Conservation (phyloP, 2,797 vertebrate species). For the Valencia hispanica region DNA sequence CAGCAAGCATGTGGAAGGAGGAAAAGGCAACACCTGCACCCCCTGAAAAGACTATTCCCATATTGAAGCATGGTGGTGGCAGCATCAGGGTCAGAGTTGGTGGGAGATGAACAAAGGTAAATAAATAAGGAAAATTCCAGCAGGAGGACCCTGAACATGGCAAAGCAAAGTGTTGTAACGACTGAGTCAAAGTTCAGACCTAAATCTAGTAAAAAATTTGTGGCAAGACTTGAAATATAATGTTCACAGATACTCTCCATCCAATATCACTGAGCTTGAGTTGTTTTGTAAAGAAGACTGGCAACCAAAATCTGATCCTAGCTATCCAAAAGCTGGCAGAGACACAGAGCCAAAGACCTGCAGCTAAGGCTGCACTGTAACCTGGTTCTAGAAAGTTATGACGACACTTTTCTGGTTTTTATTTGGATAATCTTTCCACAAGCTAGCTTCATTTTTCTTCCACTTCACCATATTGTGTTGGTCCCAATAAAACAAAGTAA, state of each 20-base stretch:
- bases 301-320: too few species aligned
- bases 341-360: too few species aligned
- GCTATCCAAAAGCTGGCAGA: too few species aligned
- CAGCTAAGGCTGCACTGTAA: not conserved
- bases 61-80: not conserved
- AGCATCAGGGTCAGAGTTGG: not conserved
- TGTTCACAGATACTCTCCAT: not conserved
- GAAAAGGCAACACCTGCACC: too few species aligned
- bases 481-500: not conserved
- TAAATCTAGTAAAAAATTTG: too few species aligned
- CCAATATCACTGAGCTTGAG: not conserved
- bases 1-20: too few species aligned
- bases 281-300: not conserved
- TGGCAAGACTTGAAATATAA: not conserved
- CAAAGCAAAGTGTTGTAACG: too few species aligned
- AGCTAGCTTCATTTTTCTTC: not conserved
- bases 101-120: not conserved
- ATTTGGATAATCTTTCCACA: not conserved
- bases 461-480: not conserved
- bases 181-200: too few species aligned
- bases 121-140: too few species aligned
- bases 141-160: too few species aligned
- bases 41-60: not conserved
- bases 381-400: not conserved
- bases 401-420: too few species aligned